Evolutionary conservation across 2,888 invertebrate genomes (phyloP), one percentile per base, ranked within the genome.

Genomic region (Dasysyrphus tricinctus): DNA sequence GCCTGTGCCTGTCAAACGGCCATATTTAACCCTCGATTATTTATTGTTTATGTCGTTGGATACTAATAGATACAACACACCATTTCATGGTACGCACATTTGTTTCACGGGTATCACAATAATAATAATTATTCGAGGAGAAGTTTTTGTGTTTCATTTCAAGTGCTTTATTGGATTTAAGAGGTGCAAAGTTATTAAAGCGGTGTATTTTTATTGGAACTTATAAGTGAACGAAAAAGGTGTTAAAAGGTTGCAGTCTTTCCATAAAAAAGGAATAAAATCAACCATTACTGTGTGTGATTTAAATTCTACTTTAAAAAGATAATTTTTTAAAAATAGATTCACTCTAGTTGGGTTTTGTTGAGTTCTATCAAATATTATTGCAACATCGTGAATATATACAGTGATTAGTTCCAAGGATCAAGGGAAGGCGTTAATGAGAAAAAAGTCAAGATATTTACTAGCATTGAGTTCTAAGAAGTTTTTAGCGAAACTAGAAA

Each of bases 1-100:
- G 75, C 49, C 86, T 81, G 70, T 29, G 75, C 49, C 86, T 86
- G 82, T 86, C 86, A 81, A 74, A 86, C 72, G 72, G 54, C 78
- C 67, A 59, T 37, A 81, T 86, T 86, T 72, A 78, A 86, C 54
- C 63, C 81, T 54, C 81, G 78, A 79, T 82, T 82, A 86, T 86
- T 86, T 86, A 86, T 86, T 81, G 85, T 70, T 70, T 67, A 74
- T 82, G 78, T 72, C 65, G 39, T 54, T 82, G 44, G 78, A 78
- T 81, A 61, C 86, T 82, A 86, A 82, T 82, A 86, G 86, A 86
- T 70, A 86, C 86, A 86, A 86, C 44, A 86, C 69, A 57, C 69
- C 61, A 78, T 78, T 77, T 84, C 57, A 70, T 24, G 37, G 39
- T 12, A 32, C 59, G 49, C 29, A 24, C 61, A 57, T 65, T 39